These are phyloP conservation scores for Prunella himalayana DNA, from an alignment of 2,113 vertebrate species.

Conservation along the genomic window DNA sequence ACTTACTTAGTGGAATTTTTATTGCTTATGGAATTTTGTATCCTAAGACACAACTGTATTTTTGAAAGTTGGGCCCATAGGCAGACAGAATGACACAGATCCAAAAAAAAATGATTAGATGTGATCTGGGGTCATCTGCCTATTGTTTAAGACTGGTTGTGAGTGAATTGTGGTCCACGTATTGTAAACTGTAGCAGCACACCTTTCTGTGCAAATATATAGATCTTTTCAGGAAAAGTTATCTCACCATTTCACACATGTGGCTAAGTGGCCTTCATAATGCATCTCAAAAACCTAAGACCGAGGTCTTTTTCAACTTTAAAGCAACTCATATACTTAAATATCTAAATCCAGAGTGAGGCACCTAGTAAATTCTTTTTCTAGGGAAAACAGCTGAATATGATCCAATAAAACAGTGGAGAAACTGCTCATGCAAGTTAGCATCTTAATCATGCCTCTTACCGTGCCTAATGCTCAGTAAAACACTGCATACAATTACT, in stretches of 20 bases:
- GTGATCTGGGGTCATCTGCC: background rate
- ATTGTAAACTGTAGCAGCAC: background rate
- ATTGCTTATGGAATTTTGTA: background rate
- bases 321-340: background rate
- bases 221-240: background rate
- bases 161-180: rapidly evolving
- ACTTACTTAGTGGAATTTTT: background rate
- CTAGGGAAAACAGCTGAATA: background rate
- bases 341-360: background rate
- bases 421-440: background rate
- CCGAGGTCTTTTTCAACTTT: background rate
- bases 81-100: background rate
- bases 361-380: background rate
- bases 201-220: background rate
- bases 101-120: background rate
- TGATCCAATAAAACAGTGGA: background rate
- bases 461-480: background rate
- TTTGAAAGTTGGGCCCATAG: background rate
- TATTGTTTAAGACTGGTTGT: background rate
- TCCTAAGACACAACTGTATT: background rate
- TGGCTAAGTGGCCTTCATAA: background rate
- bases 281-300: background rate
- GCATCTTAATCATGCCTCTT: background rate
- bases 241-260: background rate
- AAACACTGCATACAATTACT: background rate